Percentiles rank a stretch among this genome's conserved stretches.
Evolutionary conservation across 2,888 invertebrate species (phyloP).

Genomic region (Drosophila peninsularis): DNA sequence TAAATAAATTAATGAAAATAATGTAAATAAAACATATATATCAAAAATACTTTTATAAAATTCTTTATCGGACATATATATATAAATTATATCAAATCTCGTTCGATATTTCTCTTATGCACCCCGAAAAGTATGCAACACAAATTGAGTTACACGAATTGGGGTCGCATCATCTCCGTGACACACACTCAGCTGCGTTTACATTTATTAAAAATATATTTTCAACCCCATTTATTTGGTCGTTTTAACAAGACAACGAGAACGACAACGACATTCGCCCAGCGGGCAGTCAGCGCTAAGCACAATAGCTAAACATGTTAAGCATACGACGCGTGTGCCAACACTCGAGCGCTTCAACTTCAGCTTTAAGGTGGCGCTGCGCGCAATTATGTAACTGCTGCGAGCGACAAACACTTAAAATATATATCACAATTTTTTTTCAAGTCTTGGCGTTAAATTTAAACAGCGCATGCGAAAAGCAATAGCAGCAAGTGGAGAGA

Average conservation of each 20-base stretch:
- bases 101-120: not conserved
- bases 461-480: slow-evolving; percentile 46
- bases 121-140: slow-evolving; percentile 9
- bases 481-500: slow-evolving; percentile 34
- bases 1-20: not conserved
- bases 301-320: slow-evolving; percentile 68
- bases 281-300: slow-evolving; percentile 34
- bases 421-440: slow-evolving; percentile 9
- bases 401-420: slow-evolving; percentile 23
- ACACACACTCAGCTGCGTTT: slow-evolving; percentile 13
- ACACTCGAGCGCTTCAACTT: slow-evolving; percentile 25
- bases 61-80: not conserved
- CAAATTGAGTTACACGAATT: not conserved
- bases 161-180: slow-evolving; percentile 6
- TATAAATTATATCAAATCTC: not conserved
- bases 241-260: slow-evolving; percentile 31
- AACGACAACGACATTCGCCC: slow-evolving; percentile 42
- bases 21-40: not conserved
- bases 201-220: slow-evolving; percentile 25
- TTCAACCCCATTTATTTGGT: slow-evolving; percentile 25
- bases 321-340: slow-evolving; percentile 61
- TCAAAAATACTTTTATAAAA: not conserved
- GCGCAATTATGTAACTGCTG: slow-evolving; percentile 64
- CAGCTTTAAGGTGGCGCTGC: slow-evolving; percentile 51
- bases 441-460: slow-evolving; percentile 67